Conservation (phyloP, 1,140 invertebrate genomes). For the Pachypsylla venusta region DNA sequence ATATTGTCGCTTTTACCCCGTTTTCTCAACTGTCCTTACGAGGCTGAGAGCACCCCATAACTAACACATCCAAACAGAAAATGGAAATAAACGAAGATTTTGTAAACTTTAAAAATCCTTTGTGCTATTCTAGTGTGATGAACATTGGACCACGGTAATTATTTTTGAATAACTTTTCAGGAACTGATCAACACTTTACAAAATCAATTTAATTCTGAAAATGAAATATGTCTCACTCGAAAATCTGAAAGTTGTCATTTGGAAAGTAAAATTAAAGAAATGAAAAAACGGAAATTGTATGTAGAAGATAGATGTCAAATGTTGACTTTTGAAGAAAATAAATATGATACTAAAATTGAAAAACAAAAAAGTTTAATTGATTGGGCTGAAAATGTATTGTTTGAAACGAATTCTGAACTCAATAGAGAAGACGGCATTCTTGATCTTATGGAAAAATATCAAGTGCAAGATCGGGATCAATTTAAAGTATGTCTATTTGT, state of each 20-base stretch:
- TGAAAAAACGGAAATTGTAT: conserved; percentile 27
- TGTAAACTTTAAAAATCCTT: too few species aligned
- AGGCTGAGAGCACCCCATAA: too few species aligned
- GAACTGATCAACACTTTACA: conserved; percentile 40
- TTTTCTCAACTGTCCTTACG: too few species aligned
- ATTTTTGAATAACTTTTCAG: too few species aligned
- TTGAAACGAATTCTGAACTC: conserved; percentile 44
- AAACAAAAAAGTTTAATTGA: conserved; percentile 38
- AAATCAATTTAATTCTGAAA: conserved; percentile 43
- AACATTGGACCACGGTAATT: too few species aligned
- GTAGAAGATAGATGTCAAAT: conserved; percentile 16
- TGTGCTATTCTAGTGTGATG: too few species aligned
- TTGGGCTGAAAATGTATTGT: conserved; percentile 41
- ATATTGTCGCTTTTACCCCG: too few species aligned
- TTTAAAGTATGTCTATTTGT: conserved; percentile 37
- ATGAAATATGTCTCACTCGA: conserved; percentile 37
- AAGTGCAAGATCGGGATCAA: conserved; percentile 42
- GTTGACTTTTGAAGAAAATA: conserved; percentile 28
- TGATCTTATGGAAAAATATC: conserved; percentile 43
- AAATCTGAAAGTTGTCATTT: conserved; percentile 35
- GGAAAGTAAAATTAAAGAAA: conserved; percentile 35
- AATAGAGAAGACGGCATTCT: conserved; percentile 41
- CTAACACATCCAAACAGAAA: too few species aligned
- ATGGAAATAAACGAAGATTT: too few species aligned
- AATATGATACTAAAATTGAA: conserved; percentile 38